Percentiles rank a stretch among this genome's conserved stretches.
Evolutionary conservation across 2,797 vertebrate species (phyloP).

Genomic region (Syndactyla subalaris): DNA sequence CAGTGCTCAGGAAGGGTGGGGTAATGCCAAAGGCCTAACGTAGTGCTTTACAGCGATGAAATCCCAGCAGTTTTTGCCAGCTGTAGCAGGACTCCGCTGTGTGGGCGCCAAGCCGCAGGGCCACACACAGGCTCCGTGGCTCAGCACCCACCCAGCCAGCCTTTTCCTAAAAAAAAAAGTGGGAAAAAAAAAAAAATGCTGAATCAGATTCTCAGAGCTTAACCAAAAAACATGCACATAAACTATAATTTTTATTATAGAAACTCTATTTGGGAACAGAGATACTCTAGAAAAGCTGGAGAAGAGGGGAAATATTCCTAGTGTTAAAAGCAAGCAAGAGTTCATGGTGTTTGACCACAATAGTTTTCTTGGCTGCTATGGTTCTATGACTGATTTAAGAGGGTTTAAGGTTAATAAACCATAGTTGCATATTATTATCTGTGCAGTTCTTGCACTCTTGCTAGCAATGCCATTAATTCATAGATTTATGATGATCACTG

Average conservation of each 20-base stretch:
- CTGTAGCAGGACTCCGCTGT: slow-evolving; percentile 2
- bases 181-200: background rate
- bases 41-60: background rate
- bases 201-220: slow-evolving; percentile 38
- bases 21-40: slow-evolving; percentile 14
- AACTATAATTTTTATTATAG: slow-evolving; percentile 35
- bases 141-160: slow-evolving; percentile 35
- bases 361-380: slow-evolving; percentile 70
- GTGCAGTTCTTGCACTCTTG: slow-evolving; percentile 14
- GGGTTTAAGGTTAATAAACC: slow-evolving; percentile 67
- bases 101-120: background rate
- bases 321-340: slow-evolving; percentile 44
- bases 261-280: background rate
- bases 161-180: background rate
- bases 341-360: slow-evolving; percentile 59
- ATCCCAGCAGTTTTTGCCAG: slow-evolving; percentile 41
- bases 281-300: slow-evolving; percentile 2
- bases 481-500: slow-evolving; percentile 44
- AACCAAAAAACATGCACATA: slow-evolving; percentile 39
- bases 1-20: background rate
- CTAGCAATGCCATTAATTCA: slow-evolving; percentile 18
- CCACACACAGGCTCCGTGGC: slow-evolving; percentile 22
- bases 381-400: slow-evolving; percentile 66
- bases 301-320: slow-evolving; percentile 19
- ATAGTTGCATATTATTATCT: slow-evolving; percentile 62